phyloP scores from a whole-genome alignment of 2,113 vertebrate genomes.

The Hoplias malabaricus region DNA sequence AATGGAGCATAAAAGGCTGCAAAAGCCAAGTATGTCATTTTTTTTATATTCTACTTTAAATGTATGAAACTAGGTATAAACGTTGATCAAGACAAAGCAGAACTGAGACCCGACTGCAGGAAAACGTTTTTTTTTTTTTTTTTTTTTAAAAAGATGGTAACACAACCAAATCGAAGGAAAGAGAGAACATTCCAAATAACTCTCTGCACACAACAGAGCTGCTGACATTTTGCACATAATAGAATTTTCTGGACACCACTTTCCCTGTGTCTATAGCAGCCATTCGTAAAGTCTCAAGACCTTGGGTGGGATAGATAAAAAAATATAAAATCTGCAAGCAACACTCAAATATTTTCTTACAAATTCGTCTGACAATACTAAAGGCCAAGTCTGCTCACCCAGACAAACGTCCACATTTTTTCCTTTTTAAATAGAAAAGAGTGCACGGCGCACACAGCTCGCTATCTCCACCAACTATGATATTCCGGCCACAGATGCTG shows the following conservation, averaged over 20 bases:
- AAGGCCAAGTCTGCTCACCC: constrained; percentile 9
- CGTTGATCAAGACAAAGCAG: too few species aligned
- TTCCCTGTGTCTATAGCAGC: constrained; percentile 8
- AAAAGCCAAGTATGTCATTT: too few species aligned
- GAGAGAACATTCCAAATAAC: constrained; percentile 11
- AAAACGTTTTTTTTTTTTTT: too few species aligned
- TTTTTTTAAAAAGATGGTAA: not conserved
- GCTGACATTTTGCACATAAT: constrained; percentile 26
- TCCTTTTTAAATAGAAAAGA: not conserved
- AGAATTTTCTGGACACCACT: constrained; percentile 30
- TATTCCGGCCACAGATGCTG: not conserved
- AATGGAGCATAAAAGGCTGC: too few species aligned
- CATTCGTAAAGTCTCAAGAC: constrained; percentile 8
- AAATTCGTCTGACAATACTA: constrained; percentile 21
- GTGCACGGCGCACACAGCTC: not conserved
- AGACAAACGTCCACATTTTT: constrained; percentile 11
- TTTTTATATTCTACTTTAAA: too few species aligned
- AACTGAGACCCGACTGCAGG: too few species aligned
- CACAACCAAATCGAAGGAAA: not conserved
- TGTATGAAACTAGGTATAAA: too few species aligned
- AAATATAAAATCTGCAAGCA: constrained; percentile 22
- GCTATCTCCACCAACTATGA: not conserved
- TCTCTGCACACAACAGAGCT: not conserved
- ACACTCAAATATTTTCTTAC: constrained; percentile 17
- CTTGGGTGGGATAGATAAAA: constrained; percentile 16